These are phyloP conservation scores for Ochropleura plecta DNA, from an alignment of 2,888 invertebrate genomes.

Conservation along the genomic window DNA sequence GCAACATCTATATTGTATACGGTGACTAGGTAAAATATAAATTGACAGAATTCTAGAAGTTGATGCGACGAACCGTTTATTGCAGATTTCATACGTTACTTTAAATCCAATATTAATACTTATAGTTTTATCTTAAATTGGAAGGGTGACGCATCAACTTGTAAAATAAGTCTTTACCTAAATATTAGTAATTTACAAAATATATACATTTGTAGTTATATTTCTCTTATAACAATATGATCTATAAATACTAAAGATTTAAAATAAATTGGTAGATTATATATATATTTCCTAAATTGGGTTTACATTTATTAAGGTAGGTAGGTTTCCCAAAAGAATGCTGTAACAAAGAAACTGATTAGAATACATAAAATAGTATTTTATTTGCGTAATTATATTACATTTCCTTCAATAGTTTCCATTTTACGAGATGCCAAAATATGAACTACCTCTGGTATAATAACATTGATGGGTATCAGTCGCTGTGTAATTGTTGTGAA, in stretches of 20 bases:
- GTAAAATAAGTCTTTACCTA: conserved; percentile 45
- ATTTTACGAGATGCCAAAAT: conserved; percentile 7
- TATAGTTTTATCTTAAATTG: conserved; percentile 1
- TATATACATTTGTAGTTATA: conserved; percentile 59
- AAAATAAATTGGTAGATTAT: conserved; percentile 20
- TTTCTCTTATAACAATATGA: conserved; percentile 16
- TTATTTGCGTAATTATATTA: conserved; percentile 6
- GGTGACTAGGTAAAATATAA: conserved; percentile 68
- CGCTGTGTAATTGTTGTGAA: conserved; percentile 10
- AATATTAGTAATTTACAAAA: conserved; percentile 56
- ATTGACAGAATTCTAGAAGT: conserved; percentile 43
- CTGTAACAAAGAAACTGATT: conserved; percentile 25
- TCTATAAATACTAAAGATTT: conserved; percentile 21
- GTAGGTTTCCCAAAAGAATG: neutral
- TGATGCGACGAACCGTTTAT: conserved; percentile 47
- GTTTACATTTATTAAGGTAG: conserved; percentile 8
- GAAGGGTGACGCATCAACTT: conserved; percentile 51
- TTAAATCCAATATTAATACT: conserved; percentile 21
- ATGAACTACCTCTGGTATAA: neutral
- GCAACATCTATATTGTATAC: conserved; percentile 44
- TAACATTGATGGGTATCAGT: conserved; percentile 20
- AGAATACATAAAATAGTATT: neutral
- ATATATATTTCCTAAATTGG: conserved; percentile 11
- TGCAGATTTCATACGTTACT: conserved; percentile 2
- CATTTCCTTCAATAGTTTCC: neutral